Base-by-base conservation (phyloP, 2,113 vertebrate species). In the Heptranchias perlo region DNA sequence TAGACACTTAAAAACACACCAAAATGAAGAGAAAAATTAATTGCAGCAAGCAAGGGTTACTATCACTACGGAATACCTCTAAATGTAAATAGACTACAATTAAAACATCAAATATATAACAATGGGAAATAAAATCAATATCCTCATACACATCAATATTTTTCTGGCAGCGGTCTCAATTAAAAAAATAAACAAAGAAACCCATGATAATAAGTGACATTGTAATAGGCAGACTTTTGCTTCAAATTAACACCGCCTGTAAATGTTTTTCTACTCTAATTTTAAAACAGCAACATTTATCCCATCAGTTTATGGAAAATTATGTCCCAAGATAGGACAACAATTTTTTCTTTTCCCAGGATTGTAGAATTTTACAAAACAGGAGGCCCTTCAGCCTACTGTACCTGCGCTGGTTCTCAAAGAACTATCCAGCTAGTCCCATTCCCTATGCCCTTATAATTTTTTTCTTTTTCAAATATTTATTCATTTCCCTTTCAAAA, bases 51-150 rank as follows among this genome's bases (percentile, higher is more conserved):
- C 47, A 61, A 92, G 64, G 44, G 61, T 73, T 78, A 65, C 96
- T 97, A 97, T 76, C 49, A 39, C 78, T 87, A 96, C 96, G 58
- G n/a, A n/a, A n/a, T n/a, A n/a, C n/a, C n/a, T n/a, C n/a, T n/a
- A n/a, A 96, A 96, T 96, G 96, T 7, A 0, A 96, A 96, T 97
- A 76, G 96, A 97, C 64, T 96, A 95, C 93, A 97, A 96, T 97
- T 97, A 96, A 97, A 97, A 96, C 96, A 39, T 16, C 89, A 92
- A 23, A n/a, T 61, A 62, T 5, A n/a, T 76, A 92, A 62, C 39
- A 18, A 61, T 61, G 16, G 16, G 62, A 62, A 61, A 61, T n/a
- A 39, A 35, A 92, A 92, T 39, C 58, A 93, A 62, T 35, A 62
- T 93, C 39, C 44, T 82, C 39, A 21, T 44, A 44, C 10, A 8